Conservation (phyloP, 2,888 invertebrate genomes). For the Drosophila robusta region DNA sequence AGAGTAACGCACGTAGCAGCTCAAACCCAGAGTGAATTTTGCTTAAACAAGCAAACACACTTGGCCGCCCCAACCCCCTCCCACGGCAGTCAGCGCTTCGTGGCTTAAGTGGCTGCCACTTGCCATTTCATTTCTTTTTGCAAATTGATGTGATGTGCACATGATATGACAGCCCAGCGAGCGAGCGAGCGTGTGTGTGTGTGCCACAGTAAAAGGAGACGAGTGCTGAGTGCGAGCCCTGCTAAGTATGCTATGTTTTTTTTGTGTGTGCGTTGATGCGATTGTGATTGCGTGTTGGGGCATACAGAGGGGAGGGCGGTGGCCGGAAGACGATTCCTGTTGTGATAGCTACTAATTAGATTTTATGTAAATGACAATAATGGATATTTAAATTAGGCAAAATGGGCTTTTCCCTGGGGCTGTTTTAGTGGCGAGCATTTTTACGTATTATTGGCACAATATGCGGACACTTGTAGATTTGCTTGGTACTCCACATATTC, state of each 20-base stretch:
- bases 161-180: constrained; percentile 59
- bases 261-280: constrained; percentile 24
- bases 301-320: background rate
- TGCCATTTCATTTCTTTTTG: constrained; percentile 68
- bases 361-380: constrained; percentile 63
- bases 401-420: constrained; percentile 2
- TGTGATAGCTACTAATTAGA: constrained; percentile 62
- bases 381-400: constrained; percentile 49
- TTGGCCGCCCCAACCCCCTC: constrained; percentile 11
- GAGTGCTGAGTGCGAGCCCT: constrained; percentile 19
- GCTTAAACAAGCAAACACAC: constrained; percentile 64
- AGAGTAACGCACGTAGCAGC: constrained; percentile 51
- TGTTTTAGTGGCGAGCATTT: background rate
- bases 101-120: constrained; percentile 67
- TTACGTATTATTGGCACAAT: background rate
- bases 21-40: constrained; percentile 14
- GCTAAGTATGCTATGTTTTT: constrained; percentile 51
- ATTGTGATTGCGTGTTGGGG: constrained; percentile 30
- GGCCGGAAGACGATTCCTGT: constrained; percentile 16
- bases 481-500: background rate
- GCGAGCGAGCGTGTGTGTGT: background rate
- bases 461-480: background rate
- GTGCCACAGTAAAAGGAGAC: background rate
- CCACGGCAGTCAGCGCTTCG: constrained; percentile 21
- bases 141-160: constrained; percentile 72